phyloP scores from a whole-genome alignment of 2,113 vertebrate species.

The Edolisoma coerulescens region DNA sequence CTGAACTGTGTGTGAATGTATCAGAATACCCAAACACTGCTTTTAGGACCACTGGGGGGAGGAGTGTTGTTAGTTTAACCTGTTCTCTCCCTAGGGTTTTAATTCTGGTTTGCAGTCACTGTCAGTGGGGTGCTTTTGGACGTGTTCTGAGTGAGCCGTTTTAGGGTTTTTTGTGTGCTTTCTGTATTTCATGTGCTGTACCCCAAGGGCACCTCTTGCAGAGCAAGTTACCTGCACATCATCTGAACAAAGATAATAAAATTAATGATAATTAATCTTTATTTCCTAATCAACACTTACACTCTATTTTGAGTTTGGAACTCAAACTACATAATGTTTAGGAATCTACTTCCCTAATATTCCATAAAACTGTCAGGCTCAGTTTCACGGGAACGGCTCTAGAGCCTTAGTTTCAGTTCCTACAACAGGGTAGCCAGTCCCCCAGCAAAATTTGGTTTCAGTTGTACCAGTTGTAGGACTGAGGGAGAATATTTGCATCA shows the following conservation, averaged over 20 bases:
- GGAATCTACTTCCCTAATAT: not conserved
- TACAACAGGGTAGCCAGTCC: not conserved
- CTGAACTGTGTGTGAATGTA: not conserved
- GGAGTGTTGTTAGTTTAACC: not conserved
- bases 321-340: not conserved
- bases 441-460: not conserved
- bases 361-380: not conserved
- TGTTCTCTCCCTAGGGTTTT: not conserved
- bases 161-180: not conserved
- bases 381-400: not conserved
- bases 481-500: not conserved
- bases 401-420: not conserved
- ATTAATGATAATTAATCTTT: not conserved
- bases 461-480: not conserved
- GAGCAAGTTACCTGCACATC: not conserved
- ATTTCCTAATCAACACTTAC: not conserved
- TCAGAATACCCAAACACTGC: not conserved
- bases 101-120: not conserved
- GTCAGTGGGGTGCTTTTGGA: not conserved
- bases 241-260: not conserved
- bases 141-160: not conserved
- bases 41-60: not conserved
- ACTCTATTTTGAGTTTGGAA: not conserved
- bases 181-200: not conserved
- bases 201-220: not conserved